Conservation (phyloP, 2,888 invertebrate species). For the Leucoma salicis region DNA sequence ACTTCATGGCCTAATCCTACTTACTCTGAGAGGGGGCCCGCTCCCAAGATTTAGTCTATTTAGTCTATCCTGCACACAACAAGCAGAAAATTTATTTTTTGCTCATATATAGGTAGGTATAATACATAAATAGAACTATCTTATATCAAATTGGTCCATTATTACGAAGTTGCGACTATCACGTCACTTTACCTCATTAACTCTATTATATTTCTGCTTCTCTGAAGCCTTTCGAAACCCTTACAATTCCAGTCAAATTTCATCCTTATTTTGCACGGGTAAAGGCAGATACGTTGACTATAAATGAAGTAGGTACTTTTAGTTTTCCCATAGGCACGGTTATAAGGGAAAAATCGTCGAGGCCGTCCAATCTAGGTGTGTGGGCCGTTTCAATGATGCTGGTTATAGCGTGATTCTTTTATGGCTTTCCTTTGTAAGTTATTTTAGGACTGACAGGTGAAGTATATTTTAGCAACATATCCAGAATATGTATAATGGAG, state of each 20-base stretch:
- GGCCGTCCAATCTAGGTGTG: constrained; percentile 36
- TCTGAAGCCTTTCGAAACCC: constrained; percentile 25
- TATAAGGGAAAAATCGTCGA: constrained; percentile 48
- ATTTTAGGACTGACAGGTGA: background rate
- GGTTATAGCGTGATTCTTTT: constrained; percentile 28
- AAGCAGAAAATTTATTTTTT: no score
- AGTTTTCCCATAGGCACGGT: constrained; percentile 39
- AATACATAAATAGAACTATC: constrained; percentile 1
- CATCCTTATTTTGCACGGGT: background rate
- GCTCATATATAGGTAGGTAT: no score
- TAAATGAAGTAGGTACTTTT: constrained; percentile 33
- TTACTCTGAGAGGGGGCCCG: no score
- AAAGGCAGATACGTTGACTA: constrained; percentile 22
- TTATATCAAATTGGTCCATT: constrained; percentile 30
- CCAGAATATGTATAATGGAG: no score
- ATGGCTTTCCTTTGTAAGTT: constrained; percentile 5
- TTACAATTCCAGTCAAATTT: constrained; percentile 1
- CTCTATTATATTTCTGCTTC: constrained; percentile 54
- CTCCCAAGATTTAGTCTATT: no score
- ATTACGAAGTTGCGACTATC: constrained; percentile 39
- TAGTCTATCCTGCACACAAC: no score
- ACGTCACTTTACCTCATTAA: constrained; percentile 52
- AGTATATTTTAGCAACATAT: no score
- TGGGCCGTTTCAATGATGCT: constrained; percentile 28
- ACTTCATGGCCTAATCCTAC: no score